These are phyloP conservation scores for Tragelaphus imberbis DNA, from an alignment of 2,113 vertebrate species.

Conservation along the genomic window DNA sequence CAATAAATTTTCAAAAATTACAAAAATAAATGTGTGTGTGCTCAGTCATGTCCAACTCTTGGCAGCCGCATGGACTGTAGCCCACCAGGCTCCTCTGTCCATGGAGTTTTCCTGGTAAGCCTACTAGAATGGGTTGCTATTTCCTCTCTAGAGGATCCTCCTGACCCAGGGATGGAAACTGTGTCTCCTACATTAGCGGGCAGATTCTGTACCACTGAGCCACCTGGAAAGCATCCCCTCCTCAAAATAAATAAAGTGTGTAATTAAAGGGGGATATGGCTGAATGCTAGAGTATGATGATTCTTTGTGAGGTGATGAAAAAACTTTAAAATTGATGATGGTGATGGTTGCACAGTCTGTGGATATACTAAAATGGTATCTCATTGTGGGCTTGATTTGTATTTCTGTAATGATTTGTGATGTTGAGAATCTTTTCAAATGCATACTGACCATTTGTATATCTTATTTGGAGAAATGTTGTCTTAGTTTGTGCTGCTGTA, in stretches of 20 bases:
- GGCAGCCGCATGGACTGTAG: not conserved
- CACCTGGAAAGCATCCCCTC: not conserved
- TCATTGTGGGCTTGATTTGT: not conserved
- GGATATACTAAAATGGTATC: not conserved
- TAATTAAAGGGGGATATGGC: not conserved
- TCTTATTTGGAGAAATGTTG: not conserved
- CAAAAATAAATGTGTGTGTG: not conserved
- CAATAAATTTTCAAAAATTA: not conserved
- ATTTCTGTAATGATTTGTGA: not conserved
- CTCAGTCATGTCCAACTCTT: not conserved
- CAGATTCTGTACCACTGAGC: not conserved
- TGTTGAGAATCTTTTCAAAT: not conserved
- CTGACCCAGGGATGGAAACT: not conserved
- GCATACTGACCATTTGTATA: not conserved
- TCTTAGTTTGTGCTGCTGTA: not conserved
- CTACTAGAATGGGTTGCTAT: not conserved
- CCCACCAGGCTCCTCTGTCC: not conserved
- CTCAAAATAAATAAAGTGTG: not conserved
- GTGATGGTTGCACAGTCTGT: not conserved
- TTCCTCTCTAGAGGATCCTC: not conserved
- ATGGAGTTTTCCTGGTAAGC: not conserved
- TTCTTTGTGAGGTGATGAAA: not conserved
- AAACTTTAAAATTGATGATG: not conserved
- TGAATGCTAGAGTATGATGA: not conserved
- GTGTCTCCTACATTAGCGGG: not conserved